Percentiles rank a stretch among this genome's conserved stretches.
These are phyloP conservation scores for Pristionchus exspectatus DNA, from an alignment of 2,888 invertebrate genomes.

Conservation along the genomic window DNA sequence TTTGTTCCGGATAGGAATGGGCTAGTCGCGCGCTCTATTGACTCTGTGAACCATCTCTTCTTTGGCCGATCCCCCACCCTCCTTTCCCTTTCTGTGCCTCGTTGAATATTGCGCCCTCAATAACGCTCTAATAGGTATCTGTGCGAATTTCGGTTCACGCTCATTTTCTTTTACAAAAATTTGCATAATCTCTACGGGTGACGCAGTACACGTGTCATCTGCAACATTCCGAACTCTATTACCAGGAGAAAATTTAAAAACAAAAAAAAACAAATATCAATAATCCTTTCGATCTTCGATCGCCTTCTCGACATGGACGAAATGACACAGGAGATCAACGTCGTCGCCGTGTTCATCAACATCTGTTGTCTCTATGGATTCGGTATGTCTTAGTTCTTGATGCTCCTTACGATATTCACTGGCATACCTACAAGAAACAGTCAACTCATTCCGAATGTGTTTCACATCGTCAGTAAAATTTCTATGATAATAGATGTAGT, in stretches of 20 bases:
- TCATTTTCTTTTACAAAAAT: not conserved
- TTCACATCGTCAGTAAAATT: not conserved
- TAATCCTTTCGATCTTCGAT: conserved; percentile 5
- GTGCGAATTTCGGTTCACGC: not conserved
- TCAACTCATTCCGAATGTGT: not conserved
- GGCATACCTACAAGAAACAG: not conserved
- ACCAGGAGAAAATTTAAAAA: too few species aligned
- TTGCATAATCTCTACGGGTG: not conserved
- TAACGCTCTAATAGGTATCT: not conserved
- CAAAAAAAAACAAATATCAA: too few species aligned
- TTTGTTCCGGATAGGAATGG: not conserved
- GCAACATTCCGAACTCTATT: not conserved
- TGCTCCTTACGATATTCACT: not conserved
- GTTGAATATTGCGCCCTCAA: not conserved
- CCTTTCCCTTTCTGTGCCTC: not conserved
- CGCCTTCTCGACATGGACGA: conserved; percentile 44
- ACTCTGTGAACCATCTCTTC: conserved; percentile 16
- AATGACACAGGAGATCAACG: conserved; percentile 48
- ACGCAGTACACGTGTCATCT: not conserved
- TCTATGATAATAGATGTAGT: not conserved
- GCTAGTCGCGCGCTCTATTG: conserved; percentile 11
- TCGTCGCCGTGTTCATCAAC: conserved; percentile 60
- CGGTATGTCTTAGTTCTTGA: conserved; percentile 57
- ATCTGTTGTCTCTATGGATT: conserved; percentile 65
- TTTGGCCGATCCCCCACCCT: not conserved